Conservation (phyloP, 2,113 vertebrate genomes). For the Elgaria multicarinata region DNA sequence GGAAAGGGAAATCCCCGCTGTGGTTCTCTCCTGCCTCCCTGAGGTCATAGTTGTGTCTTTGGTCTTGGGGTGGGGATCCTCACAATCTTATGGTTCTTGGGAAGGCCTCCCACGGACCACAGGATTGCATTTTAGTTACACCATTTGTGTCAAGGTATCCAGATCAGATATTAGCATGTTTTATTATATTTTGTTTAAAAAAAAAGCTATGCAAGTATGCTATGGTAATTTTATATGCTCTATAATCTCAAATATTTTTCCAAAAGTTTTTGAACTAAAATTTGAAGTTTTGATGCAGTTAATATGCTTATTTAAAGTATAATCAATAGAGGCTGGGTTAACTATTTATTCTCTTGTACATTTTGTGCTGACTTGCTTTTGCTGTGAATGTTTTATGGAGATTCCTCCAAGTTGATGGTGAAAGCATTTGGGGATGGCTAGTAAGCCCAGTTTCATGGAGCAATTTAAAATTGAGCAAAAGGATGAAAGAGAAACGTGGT, state of each 20-base stretch:
- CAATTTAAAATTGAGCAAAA: not conserved
- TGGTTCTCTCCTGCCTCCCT: too few relatives aligned
- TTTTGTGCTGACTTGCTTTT: not conserved
- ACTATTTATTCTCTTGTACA: not conserved
- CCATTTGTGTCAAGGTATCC: not conserved
- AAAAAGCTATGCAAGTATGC: not conserved
- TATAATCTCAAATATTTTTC: not conserved
- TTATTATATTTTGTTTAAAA: not conserved
- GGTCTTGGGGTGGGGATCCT: too few relatives aligned
- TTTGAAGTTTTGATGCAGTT: not conserved
- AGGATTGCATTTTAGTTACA: too few relatives aligned
- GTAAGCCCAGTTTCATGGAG: not conserved
- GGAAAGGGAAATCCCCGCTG: too few relatives aligned
- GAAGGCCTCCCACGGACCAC: too few relatives aligned
- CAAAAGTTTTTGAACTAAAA: not conserved
- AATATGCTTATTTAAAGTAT: not conserved
- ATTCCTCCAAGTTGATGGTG: not conserved
- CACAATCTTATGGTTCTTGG: too few relatives aligned
- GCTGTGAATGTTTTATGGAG: not conserved
- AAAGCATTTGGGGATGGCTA: not conserved
- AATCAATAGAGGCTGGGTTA: not conserved
- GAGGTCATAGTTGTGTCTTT: too few relatives aligned
- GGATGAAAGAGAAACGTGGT: not conserved
- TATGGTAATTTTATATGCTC: not conserved
- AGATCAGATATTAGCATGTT: not conserved